Evolutionary conservation across 2,113 vertebrate species (phyloP).

Genomic region (Bufo bufo): DNA sequence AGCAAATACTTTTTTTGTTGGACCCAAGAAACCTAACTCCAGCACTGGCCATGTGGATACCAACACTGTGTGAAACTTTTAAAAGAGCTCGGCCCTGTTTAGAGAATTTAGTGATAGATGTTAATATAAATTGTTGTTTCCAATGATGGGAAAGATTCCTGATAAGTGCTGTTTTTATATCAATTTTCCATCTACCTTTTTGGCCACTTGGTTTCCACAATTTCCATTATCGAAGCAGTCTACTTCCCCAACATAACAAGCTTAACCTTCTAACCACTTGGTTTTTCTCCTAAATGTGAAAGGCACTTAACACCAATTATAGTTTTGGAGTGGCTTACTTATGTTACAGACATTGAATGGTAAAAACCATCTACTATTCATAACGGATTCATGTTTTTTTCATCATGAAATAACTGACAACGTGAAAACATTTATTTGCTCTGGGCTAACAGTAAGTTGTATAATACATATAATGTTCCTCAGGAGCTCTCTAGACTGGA

Average conservation of each 20-base stretch:
- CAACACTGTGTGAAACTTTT: too few species aligned
- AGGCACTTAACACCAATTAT: neutral
- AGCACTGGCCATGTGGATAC: too few species aligned
- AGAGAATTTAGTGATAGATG: too few species aligned
- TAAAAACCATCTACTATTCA: neutral
- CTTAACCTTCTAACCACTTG: neutral
- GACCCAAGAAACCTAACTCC: too few species aligned
- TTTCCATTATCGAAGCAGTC: neutral
- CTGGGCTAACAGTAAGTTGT: neutral
- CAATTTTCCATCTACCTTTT: neutral
- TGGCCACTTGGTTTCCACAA: neutral
- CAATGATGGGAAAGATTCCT: too few species aligned
- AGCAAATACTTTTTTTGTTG: too few species aligned
- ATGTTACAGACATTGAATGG: neutral
- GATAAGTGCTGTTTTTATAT: neutral
- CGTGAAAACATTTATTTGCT: constrained; percentile 1
- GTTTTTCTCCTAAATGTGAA: neutral
- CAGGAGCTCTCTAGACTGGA: neutral
- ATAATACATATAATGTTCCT: neutral
- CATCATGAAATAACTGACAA: neutral
- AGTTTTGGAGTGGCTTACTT: neutral
- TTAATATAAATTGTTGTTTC: too few species aligned
- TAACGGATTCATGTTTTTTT: neutral
- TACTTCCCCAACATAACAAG: neutral
- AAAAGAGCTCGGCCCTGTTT: too few species aligned